Percentiles rank a stretch among this genome's conserved stretches.
These are phyloP conservation scores for Ranitomeya imitator DNA, from an alignment of 2,113 vertebrate species.

Conservation along the genomic window DNA sequence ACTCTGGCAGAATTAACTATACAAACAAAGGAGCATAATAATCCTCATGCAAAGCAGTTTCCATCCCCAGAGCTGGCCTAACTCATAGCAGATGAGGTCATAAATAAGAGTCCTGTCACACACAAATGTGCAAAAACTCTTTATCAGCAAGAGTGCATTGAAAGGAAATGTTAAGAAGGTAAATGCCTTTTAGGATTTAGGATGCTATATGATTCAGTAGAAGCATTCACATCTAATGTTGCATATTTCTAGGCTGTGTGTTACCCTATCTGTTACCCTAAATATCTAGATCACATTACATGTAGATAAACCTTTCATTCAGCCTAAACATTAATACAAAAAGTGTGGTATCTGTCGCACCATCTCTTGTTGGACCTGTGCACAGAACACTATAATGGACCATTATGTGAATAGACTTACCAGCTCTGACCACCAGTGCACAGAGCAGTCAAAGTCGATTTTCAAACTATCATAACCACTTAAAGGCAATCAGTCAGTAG, in stretches of 20 bases:
- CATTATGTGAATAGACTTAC: too few species aligned
- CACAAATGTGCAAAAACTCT: slow-evolving; percentile 29
- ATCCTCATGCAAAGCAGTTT: slow-evolving; percentile 46
- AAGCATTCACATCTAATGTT: neutral
- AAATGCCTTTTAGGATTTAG: neutral
- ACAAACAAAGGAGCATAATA: slow-evolving; percentile 42
- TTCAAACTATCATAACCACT: too few species aligned
- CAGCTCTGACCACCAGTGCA: too few species aligned
- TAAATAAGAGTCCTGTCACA: slow-evolving; percentile 47
- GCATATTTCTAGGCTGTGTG: neutral
- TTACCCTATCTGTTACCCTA: neutral
- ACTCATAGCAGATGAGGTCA: slow-evolving; percentile 48
- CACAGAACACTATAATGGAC: neutral
- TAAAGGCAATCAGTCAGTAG: too few species aligned
- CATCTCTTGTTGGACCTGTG: neutral
- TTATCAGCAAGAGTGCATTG: slow-evolving; percentile 35
- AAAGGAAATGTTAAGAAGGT: slow-evolving; percentile 30
- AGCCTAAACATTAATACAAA: neutral
- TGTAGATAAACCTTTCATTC: neutral
- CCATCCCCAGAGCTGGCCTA: slow-evolving; percentile 33
- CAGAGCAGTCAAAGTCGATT: too few species aligned
- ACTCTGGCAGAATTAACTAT: slow-evolving; percentile 22
- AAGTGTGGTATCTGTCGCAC: neutral
- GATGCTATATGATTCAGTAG: neutral
- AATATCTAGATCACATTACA: neutral